These are phyloP conservation scores for Drosophila sproati DNA, from an alignment of 1,140 invertebrate genomes.

Conservation along the genomic window DNA sequence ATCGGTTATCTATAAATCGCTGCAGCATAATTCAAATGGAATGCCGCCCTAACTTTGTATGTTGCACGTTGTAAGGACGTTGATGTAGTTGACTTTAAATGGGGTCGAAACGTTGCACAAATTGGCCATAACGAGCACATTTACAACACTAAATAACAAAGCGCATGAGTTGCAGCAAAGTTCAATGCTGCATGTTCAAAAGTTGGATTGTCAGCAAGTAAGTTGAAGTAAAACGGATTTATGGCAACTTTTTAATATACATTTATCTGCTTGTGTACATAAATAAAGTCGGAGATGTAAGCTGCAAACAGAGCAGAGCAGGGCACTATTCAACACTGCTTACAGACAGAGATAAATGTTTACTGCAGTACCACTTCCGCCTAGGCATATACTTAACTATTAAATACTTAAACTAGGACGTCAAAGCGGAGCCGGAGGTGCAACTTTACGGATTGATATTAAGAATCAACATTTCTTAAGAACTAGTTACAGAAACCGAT, in stretches of 20 bases:
- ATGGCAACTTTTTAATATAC: neutral
- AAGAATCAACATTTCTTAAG: too few species aligned
- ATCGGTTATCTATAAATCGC: slow-evolving; percentile 31
- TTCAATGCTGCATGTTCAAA: slow-evolving; percentile 20
- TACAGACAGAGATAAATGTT: too few species aligned
- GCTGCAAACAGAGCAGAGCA: too few species aligned
- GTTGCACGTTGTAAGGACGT: slow-evolving; percentile 30
- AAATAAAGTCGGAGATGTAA: too few species aligned
- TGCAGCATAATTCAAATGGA: neutral
- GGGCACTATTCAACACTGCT: too few species aligned
- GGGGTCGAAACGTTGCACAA: slow-evolving; percentile 22
- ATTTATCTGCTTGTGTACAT: neutral
- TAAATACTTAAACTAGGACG: too few species aligned
- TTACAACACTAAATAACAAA: slow-evolving; percentile 5
- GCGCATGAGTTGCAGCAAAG: slow-evolving; percentile 22
- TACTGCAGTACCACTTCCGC: too few species aligned
- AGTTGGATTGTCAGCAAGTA: slow-evolving; percentile 17
- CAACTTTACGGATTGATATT: too few species aligned
- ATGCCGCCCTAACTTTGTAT: slow-evolving; percentile 15
- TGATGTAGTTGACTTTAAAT: slow-evolving; percentile 20
- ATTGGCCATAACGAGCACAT: slow-evolving; percentile 24
- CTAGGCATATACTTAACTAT: too few species aligned
- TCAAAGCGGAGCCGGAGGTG: too few species aligned
- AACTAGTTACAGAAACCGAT: too few species aligned
- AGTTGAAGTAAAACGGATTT: slow-evolving; percentile 12